phyloP scores from a whole-genome alignment of 2,113 vertebrate genomes.

The Bos taurus region DNA sequence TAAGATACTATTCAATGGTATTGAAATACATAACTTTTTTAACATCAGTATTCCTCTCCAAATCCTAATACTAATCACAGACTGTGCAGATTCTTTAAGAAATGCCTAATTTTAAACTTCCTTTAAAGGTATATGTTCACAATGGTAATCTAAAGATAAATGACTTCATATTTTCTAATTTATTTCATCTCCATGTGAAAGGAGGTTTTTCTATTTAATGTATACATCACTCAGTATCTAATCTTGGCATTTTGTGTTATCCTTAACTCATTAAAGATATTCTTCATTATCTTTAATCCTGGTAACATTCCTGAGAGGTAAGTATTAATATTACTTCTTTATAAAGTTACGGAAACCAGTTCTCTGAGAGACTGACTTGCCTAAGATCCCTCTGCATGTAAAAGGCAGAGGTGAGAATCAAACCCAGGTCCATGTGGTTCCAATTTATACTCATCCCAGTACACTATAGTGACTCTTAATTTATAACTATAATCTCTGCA shows the following conservation, averaged over 20 bases:
- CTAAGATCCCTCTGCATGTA: neutral
- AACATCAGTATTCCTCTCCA: neutral
- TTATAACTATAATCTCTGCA: neutral
- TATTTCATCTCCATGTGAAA: neutral
- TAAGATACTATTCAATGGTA: neutral
- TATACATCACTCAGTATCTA: neutral
- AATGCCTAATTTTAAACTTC: neutral
- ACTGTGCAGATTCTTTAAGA: neutral
- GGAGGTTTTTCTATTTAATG: neutral
- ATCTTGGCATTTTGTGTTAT: neutral
- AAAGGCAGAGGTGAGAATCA: neutral
- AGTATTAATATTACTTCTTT: neutral
- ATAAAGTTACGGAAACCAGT: neutral
- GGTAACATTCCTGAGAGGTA: neutral
- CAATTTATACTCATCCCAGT: neutral
- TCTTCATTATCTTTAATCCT: neutral
- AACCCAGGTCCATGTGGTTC: neutral
- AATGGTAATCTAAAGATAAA: neutral
- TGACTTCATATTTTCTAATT: neutral
- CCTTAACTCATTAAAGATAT: neutral
- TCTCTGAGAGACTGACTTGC: neutral
- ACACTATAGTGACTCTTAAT: neutral
- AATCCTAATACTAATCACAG: neutral
- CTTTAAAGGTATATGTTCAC: neutral
- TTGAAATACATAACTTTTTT: neutral